These are phyloP conservation scores for Macropis europaea DNA, from an alignment of 2,888 invertebrate species.

Conservation along the genomic window DNA sequence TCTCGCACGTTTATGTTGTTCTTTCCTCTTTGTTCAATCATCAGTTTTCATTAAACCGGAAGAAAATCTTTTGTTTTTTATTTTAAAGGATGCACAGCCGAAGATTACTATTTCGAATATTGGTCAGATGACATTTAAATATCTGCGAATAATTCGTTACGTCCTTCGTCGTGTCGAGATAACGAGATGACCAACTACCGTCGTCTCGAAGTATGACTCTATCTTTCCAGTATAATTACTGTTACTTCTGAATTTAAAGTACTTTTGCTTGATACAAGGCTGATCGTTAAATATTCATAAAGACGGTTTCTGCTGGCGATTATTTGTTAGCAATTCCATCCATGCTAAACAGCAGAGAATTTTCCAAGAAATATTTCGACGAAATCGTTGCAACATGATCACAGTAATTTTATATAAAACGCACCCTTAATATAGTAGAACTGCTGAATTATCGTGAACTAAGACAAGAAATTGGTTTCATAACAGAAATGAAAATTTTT, in stretches of 20 bases:
- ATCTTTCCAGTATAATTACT: slow-evolving; percentile 15
- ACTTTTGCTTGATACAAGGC: background rate
- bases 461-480: too few relatives aligned
- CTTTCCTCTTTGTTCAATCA: too few relatives aligned
- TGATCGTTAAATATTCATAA: slow-evolving; percentile 43
- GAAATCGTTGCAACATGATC: background rate
- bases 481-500: too few relatives aligned
- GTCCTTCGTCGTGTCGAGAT: background rate
- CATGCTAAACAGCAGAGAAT: slow-evolving; percentile 14
- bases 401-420: background rate
- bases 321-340: background rate
- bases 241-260: slow-evolving; percentile 35
- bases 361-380: background rate
- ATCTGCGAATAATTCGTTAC: background rate
- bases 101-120: background rate
- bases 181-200: background rate
- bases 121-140: background rate
- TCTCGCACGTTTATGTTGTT: too few relatives aligned
- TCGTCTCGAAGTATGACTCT: slow-evolving; percentile 7
- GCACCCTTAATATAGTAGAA: too few relatives aligned
- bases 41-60: too few relatives aligned
- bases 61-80: background rate
- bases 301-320: slow-evolving; percentile 1
- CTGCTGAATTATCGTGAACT: too few relatives aligned
- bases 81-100: background rate